Conservation (phyloP, 2,797 vertebrate genomes). For the Sternotherus odoratus region DNA sequence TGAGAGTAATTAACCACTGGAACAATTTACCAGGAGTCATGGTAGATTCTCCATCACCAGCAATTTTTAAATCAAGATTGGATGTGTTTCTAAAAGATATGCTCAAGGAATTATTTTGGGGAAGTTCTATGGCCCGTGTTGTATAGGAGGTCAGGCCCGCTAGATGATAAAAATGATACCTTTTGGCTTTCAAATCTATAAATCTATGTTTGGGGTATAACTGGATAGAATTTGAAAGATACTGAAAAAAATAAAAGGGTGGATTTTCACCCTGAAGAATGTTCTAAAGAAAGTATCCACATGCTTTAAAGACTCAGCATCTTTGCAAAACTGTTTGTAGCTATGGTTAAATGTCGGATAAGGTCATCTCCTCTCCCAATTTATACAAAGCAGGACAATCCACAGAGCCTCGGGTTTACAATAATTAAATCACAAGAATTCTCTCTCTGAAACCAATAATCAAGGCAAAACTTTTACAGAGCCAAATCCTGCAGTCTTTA, state of each 20-base stretch:
- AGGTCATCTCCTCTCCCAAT: background rate
- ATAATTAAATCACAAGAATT: background rate
- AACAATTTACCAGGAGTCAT: slow-evolving; percentile 7
- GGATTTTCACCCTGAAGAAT: slow-evolving; percentile 19
- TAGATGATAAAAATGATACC: background rate
- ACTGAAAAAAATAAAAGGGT: background rate
- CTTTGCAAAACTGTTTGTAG: background rate
- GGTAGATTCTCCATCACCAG: background rate
- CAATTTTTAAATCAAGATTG: slow-evolving; percentile 26
- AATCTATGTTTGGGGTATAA: slow-evolving; percentile 29
- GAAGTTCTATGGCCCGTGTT: background rate
- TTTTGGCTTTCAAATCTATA: background rate
- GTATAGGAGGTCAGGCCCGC: background rate
- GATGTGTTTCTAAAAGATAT: background rate
- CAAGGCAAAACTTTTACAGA: background rate
- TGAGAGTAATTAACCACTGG: background rate
- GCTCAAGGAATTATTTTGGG: background rate
- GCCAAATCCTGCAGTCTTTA: background rate
- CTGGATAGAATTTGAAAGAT: slow-evolving; percentile 10
- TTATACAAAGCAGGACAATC: background rate
- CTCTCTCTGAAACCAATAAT: background rate
- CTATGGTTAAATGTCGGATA: background rate
- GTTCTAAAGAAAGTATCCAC: background rate
- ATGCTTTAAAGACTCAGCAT: background rate
- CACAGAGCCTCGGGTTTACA: background rate